Conservation (phyloP, 92 coral and sea anemone genomes). For the Porites divaricata region DNA sequence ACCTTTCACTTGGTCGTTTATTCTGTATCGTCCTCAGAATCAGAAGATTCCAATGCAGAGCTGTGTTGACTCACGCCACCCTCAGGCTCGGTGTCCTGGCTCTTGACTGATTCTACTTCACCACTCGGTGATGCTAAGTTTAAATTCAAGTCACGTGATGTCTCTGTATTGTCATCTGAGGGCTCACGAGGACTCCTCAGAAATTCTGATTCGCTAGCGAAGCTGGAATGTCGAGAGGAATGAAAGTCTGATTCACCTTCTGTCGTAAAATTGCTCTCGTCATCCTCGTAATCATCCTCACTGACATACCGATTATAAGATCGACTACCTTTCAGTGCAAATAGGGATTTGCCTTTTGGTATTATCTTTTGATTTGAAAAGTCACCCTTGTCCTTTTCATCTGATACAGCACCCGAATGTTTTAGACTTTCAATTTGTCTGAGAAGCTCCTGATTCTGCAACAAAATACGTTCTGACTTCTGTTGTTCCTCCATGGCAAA, state of each 20-base stretch:
- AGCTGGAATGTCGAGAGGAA: constrained; percentile 75
- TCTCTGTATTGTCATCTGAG: constrained; percentile 5
- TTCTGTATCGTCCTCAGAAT: constrained; percentile 18
- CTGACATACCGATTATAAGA: constrained; percentile 44
- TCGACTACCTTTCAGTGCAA: constrained; percentile 45
- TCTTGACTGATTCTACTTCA: background rate
- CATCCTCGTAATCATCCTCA: constrained; percentile 69
- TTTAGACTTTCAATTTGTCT: constrained; percentile 52
- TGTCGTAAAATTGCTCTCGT: constrained; percentile 43
- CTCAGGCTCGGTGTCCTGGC: constrained; percentile 22
- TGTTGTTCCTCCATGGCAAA: constrained; percentile 86
- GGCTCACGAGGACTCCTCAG: constrained; percentile 27
- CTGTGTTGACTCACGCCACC: constrained; percentile 27
- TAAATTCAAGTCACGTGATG: background rate
- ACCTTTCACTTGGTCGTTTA: background rate
- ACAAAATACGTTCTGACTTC: constrained; percentile 56
- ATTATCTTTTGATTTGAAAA: background rate
- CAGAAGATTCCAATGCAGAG: constrained; percentile 35
- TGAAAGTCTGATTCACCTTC: constrained; percentile 68
- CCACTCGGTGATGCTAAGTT: background rate
- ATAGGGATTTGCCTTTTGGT: background rate
- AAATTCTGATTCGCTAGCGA: constrained; percentile 63
- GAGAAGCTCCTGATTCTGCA: constrained; percentile 56
- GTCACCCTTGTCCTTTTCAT: constrained; percentile 2
- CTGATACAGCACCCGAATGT: constrained; percentile 10